Base-by-base conservation (phyloP, 2,888 invertebrate species). In the Trissolcus japonicus region DNA sequence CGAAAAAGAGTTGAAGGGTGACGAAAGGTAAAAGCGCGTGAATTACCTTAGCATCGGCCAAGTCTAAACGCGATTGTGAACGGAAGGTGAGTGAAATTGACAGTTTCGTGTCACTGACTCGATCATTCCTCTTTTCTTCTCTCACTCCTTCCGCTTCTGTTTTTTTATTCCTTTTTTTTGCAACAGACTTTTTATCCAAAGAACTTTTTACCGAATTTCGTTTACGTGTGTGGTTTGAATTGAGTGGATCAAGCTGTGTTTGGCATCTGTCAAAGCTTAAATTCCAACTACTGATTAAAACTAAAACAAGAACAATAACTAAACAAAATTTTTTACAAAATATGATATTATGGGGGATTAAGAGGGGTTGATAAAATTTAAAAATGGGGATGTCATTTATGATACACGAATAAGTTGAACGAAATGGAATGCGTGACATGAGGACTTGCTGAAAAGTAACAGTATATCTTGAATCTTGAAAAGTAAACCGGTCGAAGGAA, bases 1-100 rank as follows among this genome's bases (percentile, higher is more conserved):
- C 85, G 81, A 86, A 85, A 87, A 87, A 83, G 80, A 86, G 83
- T 83, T 81, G 83, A 81, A 86, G 84, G 85, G 85, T 85, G 84
- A 72, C 76, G 80, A 83, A 79, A 83, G 82, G 83, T 77, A 78
- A 61, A 79, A 73, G 74, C 72, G 78, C 73, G 69, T 75, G 66
- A 66, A 74, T 62, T 77, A 65, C 46, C 76, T 25, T 67, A 41
- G 68, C 66, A 65, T 29, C 74, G 66, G 54, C 56, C 65, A 76
- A 65, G 63, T 63, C 48, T 16, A 51, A 67, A 55, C 51, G 67
- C 63, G 54, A 50, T 76, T 69, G 63, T 75, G 72, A 63, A 57
- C 63, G 50, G 13, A 74, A 77, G 80, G 80, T 81, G 78, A 80
- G 80, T 80, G 78, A 80, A 72, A 76, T 69, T 71, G 72, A 51